A percentile compares a stretch with the other conserved stretches of the same genome.
These are phyloP conservation scores for Archips crataeganus DNA, from an alignment of 2,888 invertebrate genomes.

Conservation along the genomic window DNA sequence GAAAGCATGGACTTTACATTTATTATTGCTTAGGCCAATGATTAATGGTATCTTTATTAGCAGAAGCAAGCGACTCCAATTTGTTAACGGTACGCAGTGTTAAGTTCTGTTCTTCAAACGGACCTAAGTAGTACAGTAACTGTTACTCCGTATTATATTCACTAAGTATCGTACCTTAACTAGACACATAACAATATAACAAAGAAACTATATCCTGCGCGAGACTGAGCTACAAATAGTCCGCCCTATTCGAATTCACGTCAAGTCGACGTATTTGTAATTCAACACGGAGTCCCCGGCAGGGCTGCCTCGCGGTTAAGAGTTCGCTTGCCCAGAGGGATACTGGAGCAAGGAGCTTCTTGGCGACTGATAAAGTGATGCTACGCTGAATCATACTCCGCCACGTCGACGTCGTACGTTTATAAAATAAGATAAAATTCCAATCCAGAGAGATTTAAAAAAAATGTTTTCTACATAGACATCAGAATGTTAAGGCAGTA, in stretches of 20 bases:
- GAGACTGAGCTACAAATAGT: constrained; percentile 58
- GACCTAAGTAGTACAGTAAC: constrained; percentile 36
- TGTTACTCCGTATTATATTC: constrained; percentile 44
- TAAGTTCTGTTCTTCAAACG: constrained; percentile 39
- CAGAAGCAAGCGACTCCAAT: constrained; percentile 30
- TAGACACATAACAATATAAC: constrained; percentile 56
- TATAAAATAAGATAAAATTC: constrained; percentile 17
- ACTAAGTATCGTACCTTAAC: constrained; percentile 48
- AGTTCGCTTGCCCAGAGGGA: constrained; percentile 32
- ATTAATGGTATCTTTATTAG: constrained; percentile 38
- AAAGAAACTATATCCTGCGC: constrained; percentile 61
- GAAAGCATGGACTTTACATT: constrained; percentile 31
- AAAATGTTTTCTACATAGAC: constrained; percentile 15
- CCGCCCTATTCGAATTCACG: constrained; percentile 79
- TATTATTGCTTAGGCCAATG: constrained; percentile 33
- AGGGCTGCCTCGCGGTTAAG: constrained; percentile 40
- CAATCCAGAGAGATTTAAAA: constrained; percentile 13
- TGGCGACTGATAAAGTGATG: constrained; percentile 34
- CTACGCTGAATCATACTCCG: constrained; percentile 17
- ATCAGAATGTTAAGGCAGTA: constrained; percentile 22
- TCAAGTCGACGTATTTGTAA: constrained; percentile 81
- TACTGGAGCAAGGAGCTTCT: constrained; percentile 20
- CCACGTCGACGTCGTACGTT: constrained; percentile 29
- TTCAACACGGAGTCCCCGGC: constrained; percentile 74
- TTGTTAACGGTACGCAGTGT: constrained; percentile 29